A percentile compares a stretch with the other conserved stretches of the same genome.
Conservation (phyloP, 2,797 vertebrate genomes). For the Chelonia mydas region DNA sequence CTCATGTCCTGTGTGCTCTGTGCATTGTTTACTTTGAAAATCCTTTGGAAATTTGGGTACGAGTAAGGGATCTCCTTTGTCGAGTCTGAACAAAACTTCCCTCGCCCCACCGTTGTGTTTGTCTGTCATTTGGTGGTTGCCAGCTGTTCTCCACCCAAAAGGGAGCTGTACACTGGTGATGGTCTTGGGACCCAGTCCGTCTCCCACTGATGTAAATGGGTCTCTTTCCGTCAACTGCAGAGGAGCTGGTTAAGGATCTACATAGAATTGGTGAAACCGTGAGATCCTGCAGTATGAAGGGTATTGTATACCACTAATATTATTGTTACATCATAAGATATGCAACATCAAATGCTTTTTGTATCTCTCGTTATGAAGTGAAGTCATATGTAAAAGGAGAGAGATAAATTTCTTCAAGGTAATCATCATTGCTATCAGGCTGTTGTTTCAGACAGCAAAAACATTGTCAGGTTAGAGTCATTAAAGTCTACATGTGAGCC, state of each 20-base stretch:
- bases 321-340: rapidly evolving
- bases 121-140: background rate
- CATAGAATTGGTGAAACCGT: background rate
- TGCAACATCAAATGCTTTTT: background rate
- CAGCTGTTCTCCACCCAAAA: background rate
- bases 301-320: background rate
- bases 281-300: background rate
- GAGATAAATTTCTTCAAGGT: background rate
- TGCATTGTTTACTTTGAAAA: background rate
- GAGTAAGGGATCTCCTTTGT: background rate
- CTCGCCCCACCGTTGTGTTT: background rate
- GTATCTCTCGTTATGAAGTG: rapidly evolving
- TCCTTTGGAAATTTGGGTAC: background rate
- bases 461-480: background rate
- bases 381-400: background rate
- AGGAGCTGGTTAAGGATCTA: background rate
- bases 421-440: background rate
- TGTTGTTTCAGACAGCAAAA: background rate
- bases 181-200: background rate
- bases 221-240: background rate
- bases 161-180: background rate
- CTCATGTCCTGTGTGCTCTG: background rate
- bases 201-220: background rate
- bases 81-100: background rate
- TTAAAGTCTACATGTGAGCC: background rate